A percentile compares a stretch with the other conserved stretches of the same genome.
These are phyloP conservation scores for Bufo gargarizans DNA, from an alignment of 2,113 vertebrate genomes.

Conservation along the genomic window DNA sequence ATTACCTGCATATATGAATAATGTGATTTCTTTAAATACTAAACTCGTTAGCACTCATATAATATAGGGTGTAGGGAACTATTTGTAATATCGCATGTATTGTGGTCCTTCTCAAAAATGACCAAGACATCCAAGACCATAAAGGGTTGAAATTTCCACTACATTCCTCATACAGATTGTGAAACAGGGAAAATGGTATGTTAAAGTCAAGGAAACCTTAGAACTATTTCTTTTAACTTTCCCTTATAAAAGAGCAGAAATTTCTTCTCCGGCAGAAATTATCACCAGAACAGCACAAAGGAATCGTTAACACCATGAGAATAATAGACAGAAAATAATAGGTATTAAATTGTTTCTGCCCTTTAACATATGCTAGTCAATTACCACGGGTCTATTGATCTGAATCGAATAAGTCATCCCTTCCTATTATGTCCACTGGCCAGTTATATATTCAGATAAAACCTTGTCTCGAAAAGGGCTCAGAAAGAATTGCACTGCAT, in stretches of 20 bases:
- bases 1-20: no score
- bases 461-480: not conserved
- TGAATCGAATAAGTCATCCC: slow-evolving; percentile 28
- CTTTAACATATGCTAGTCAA: slow-evolving; percentile 41
- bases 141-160: not conserved
- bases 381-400: slow-evolving; percentile 47
- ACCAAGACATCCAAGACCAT: no score
- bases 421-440: slow-evolving; percentile 14
- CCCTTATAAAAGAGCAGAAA: not conserved
- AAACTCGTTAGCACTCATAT: no score
- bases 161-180: not conserved
- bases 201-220: not conserved
- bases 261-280: not conserved
- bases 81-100: not conserved
- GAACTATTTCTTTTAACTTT: not conserved
- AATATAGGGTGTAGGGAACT: no score
- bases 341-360: slow-evolving; percentile 43
- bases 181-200: not conserved
- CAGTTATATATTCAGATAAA: not conserved
- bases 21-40: no score
- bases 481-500: not conserved
- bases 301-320: slow-evolving; percentile 17
- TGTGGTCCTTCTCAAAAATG: not conserved
- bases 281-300: not conserved
- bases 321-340: slow-evolving; percentile 43